Conservation (phyloP, 2,888 invertebrate species). For the Anarsia innoxiella region DNA sequence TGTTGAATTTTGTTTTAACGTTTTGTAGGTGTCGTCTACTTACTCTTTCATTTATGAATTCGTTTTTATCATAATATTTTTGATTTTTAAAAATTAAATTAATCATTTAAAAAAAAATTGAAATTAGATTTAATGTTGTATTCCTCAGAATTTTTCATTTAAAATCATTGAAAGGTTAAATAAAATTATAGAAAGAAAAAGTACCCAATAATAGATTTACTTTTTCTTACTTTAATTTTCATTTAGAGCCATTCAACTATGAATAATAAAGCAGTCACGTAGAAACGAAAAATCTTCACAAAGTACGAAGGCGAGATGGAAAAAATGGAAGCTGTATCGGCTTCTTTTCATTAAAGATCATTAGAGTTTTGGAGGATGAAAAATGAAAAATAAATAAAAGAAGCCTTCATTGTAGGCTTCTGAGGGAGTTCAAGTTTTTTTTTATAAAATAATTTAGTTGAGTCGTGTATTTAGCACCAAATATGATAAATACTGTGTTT, state of each 20-base stretch:
- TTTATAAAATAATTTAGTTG: conserved; percentile 22
- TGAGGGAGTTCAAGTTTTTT: conserved; percentile 26
- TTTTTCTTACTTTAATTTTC: no score
- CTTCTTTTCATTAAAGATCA: conserved; percentile 66
- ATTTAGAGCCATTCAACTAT: conserved; percentile 36
- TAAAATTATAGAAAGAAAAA: no score
- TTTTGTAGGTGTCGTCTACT: no score
- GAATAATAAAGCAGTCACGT: conserved; percentile 40
- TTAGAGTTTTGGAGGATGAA: conserved; percentile 60
- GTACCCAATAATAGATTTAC: no score
- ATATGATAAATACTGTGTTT: no score
- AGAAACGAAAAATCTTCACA: conserved; percentile 37
- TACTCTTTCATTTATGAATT: no score
- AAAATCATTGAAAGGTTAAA: no score
- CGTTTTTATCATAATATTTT: no score
- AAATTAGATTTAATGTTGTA: no score
- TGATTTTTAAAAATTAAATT: background rate
- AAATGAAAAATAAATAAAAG: conserved; percentile 57
- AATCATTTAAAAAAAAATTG: background rate
- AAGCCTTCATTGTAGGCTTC: conserved; percentile 38
- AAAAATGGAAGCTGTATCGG: conserved; percentile 45
- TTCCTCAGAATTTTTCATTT: no score
- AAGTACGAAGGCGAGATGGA: conserved; percentile 27
- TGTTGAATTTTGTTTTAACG: no score
- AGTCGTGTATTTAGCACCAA: no score